These are phyloP conservation scores for Smittia sp. DNA, from an alignment of 2,888 invertebrate species.

Conservation along the genomic window DNA sequence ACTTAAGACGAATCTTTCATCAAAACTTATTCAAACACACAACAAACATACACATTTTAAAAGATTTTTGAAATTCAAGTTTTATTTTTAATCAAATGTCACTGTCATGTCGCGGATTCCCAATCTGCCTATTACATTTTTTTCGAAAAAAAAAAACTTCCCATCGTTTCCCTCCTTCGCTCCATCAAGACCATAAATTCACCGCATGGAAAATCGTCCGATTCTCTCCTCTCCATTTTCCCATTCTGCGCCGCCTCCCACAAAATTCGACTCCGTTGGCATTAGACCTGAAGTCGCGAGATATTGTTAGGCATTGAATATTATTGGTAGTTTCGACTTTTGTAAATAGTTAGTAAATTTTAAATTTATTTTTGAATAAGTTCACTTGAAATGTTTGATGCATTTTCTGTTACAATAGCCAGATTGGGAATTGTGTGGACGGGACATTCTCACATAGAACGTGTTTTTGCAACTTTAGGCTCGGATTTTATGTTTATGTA, in stretches of 20 bases:
- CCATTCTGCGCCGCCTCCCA: neutral
- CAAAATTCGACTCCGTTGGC: neutral
- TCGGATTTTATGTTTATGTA: constrained; percentile 43
- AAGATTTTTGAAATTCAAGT: neutral
- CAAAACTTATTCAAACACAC: neutral
- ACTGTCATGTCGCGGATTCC: constrained; percentile 56
- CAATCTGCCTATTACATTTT: constrained; percentile 52
- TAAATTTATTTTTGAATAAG: constrained; percentile 10
- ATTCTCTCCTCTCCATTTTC: neutral
- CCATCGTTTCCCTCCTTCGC: neutral
- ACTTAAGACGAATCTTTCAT: neutral
- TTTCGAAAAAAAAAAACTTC: neutral
- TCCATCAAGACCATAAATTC: neutral
- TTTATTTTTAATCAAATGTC: constrained; percentile 46
- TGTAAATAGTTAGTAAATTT: constrained; percentile 7
- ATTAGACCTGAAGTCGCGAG: neutral
- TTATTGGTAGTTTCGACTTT: neutral
- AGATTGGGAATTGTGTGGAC: constrained; percentile 77
- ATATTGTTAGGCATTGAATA: neutral
- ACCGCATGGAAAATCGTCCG: neutral
- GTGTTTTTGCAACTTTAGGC: constrained; percentile 46
- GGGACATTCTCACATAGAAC: constrained; percentile 69
- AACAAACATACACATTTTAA: neutral
- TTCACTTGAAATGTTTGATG: neutral
- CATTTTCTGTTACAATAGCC: constrained; percentile 51